Evolutionary conservation across 2,888 invertebrate genomes (phyloP), one percentile per base, ranked within the genome.

Genomic region (Diaprepes abbreviatus): DNA sequence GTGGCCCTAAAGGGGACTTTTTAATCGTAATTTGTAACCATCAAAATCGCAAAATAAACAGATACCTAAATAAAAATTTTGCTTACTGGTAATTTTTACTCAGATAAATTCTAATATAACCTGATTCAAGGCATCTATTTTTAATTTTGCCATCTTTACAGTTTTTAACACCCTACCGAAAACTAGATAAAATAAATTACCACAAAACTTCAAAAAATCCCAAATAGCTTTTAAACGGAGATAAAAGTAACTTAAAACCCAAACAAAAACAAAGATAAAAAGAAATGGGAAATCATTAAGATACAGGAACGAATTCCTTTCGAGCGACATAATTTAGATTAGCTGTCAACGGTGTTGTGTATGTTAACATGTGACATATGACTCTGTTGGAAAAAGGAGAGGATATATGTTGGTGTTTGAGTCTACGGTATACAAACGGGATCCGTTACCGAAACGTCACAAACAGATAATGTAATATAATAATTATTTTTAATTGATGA

Each of bases 231-330:
- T 70, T 70, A 70, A 65, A 70, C 59, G 40, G 31, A 65, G 70
- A 70, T 70, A 65, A 70, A 70, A 65, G 70, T 60, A 70, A 70
- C 70, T 64, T 52, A 48, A 70, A 65, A 70, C 70, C 65, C 59
- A 70, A 70, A 70, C 70, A 70, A 70, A 64, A 70, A 70, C 59
- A 59, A 54, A 70, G 70, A 59, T 70, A 70, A 70, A 70, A 70
- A 65, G 70, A 17, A 55, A 57, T 62, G 57, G 40, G 58, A 59
- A 65, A 70, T 70, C 70, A 59, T 70, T 70, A 70, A 65, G 70
- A 70, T 70, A 65, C 54, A 54, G 70, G 24, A 54, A 64, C 58
- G 52, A 31, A 70, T 70, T 70, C 69, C 58, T 35, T 10, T 31
- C 45, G 28, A 38, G 64, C 57, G 64, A 69, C 69, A 64, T 69